phyloP scores from a whole-genome alignment of 1,140 invertebrate genomes.

The Streblospio benedicti region DNA sequence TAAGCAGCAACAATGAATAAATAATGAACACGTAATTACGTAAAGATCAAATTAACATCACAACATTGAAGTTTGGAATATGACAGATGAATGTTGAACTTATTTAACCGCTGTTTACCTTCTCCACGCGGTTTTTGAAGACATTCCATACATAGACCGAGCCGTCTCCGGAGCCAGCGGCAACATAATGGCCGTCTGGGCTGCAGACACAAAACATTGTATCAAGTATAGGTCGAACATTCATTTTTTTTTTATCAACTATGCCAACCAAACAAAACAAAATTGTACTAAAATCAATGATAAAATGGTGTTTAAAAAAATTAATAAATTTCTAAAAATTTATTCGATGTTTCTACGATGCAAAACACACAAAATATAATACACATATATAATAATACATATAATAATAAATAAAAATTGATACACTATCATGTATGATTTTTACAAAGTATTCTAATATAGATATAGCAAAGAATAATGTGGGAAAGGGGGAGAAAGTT shows the following conservation, averaged over 20 bases:
- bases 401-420: no score
- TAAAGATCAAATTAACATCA: constrained; percentile 43
- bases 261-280: no score
- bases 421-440: no score
- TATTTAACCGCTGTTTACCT: constrained; percentile 43
- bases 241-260: no score
- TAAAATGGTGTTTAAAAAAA: neutral
- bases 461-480: no score
- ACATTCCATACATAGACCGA: constrained; percentile 87
- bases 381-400: no score
- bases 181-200: constrained; percentile 54
- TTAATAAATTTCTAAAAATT: no score
- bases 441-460: no score
- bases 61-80: constrained; percentile 82
- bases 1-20: neutral
- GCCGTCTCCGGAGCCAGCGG: constrained; percentile 83
- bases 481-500: no score
- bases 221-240: neutral
- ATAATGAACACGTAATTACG: neutral
- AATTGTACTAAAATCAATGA: neutral
- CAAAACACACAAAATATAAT: no score
- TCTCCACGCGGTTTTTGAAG: constrained; percentile 62
- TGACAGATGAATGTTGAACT: neutral
- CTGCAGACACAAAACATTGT: neutral
- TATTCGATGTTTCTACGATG: no score